Base-by-base conservation (phyloP, 92 coral and sea anemone genomes). In the Muricea muricata region DNA sequence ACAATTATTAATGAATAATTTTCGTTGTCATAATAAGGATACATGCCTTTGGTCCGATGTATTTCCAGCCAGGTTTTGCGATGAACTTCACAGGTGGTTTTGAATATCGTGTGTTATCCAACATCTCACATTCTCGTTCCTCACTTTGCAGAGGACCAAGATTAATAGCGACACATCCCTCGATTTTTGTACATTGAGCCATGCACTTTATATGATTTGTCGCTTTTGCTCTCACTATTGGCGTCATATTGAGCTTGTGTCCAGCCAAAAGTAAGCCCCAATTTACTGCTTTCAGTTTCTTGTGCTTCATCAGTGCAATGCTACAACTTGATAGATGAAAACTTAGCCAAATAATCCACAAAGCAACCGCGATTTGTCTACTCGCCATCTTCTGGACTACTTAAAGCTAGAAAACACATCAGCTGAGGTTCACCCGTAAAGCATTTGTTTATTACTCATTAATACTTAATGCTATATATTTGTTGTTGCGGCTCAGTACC, bases 201-300 rank as follows among this genome's bases (percentile, higher is more conserved):
- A 23, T 65, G 14, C 72, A 65, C 34, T 65, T 17, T 17, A 65
- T 28, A 29, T 23, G 72, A 65, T 65, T 65, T 35, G 21, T 26
- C 18, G 21, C 72, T 15, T n/a, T 65, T 12, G 40, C 21, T 18
- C 17, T 65, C 7, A 15, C 20, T 29, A 65, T 28, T 15, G 72
- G 72, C 4, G 20, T 31, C 7, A 26, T 41, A 15, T 65, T 65
- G 3, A 61, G 69, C 10, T 61, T 61, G 30, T 61, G 69, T 11
- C 69, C 69, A 17, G 69, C 69, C 17, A 65, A 20, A 65, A 41
- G 72, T 14, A 65, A 20, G 6, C 72, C 72, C 72, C 72, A 65
- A 35, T 65, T 65, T 29, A 65, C 12, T 17, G 12, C 50, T 45
- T 45, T 45, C 12, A 45, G 12, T 45, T 45, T 45, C 14, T 13